Evolutionary conservation across 2,113 vertebrate genomes (phyloP).

Genomic region (Tauraco erythrolophus): DNA sequence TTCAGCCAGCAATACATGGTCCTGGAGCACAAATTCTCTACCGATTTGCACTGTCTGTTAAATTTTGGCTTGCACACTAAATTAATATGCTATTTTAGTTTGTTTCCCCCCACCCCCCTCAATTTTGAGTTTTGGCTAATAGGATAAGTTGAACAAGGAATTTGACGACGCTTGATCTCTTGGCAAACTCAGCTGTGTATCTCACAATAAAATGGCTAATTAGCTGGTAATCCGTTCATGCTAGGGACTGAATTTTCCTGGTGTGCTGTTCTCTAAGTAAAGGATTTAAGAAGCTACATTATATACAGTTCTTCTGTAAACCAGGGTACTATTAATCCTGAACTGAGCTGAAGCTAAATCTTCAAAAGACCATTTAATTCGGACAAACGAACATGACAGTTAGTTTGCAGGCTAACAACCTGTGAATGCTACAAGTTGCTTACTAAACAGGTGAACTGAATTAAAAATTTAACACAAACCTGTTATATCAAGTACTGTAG

Average conservation of each 20-base stretch:
- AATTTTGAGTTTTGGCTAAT: background rate
- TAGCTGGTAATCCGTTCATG: conserved; percentile 35
- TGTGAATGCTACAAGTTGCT: background rate
- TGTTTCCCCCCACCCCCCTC: background rate
- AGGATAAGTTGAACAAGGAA: conserved; percentile 3
- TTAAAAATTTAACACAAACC: conserved; percentile 74
- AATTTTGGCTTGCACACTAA: background rate
- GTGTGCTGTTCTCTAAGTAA: conserved; percentile 41
- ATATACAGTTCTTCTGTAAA: conserved; percentile 37
- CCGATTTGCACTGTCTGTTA: background rate
- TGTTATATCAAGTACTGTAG: conserved; percentile 96
- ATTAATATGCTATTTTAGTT: background rate
- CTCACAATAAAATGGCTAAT: conserved; percentile 61
- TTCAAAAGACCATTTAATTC: conserved; percentile 47
- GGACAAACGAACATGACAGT: background rate
- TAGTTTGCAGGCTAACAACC: background rate
- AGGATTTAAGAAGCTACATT: conserved; percentile 55
- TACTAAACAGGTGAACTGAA: background rate
- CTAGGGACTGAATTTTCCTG: conserved; percentile 56
- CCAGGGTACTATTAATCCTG: background rate
- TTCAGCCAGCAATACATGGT: background rate
- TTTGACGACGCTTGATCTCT: conserved; percentile 46
- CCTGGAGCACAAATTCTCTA: background rate
- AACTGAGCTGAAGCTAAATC: conserved; percentile 12
- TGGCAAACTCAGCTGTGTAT: conserved; percentile 42